Evolutionary conservation across 1,140 invertebrate species (phyloP).

Genomic region (Ridgeia piscesae): DNA sequence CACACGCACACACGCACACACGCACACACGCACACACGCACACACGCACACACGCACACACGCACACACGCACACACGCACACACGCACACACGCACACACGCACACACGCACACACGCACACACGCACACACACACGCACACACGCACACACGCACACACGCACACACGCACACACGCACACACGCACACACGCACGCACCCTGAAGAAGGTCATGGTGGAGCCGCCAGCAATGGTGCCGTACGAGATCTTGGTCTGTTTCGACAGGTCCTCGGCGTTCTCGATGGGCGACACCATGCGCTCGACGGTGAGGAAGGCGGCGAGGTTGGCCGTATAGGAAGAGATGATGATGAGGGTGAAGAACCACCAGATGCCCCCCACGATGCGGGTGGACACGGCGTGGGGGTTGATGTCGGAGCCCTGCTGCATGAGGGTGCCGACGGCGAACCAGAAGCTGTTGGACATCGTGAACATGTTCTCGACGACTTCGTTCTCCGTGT

Average conservation of each 20-base stretch:
- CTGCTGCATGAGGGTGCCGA: conserved; percentile 59
- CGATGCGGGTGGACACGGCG: conserved; percentile 86
- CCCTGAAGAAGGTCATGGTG: conserved; percentile 85
- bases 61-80: background rate
- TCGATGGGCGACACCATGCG: conserved; percentile 94
- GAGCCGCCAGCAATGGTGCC: conserved; percentile 83
- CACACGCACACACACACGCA: background rate
- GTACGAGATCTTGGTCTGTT: conserved; percentile 94
- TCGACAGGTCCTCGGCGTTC: conserved; percentile 87
- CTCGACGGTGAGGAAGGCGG: conserved; percentile 92
- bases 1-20: too few species aligned
- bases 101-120: conserved; percentile 15
- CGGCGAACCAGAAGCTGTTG: conserved; percentile 59
- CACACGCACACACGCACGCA: conserved; percentile 29
- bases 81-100: too few species aligned
- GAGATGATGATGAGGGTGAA: conserved; percentile 97
- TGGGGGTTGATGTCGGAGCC: conserved; percentile 56
- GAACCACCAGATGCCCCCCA: conserved; percentile 98
- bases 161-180: too few species aligned
- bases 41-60: conserved; percentile 38
- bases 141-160: too few species aligned
- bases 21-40: too few species aligned
- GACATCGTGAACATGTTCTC: conserved; percentile 67
- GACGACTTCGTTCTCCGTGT: conserved; percentile 61
- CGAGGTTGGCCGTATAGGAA: conserved; percentile 96